These are phyloP conservation scores for Taeniopygia guttata DNA, from an alignment of 2,797 vertebrate genomes.

Conservation along the genomic window DNA sequence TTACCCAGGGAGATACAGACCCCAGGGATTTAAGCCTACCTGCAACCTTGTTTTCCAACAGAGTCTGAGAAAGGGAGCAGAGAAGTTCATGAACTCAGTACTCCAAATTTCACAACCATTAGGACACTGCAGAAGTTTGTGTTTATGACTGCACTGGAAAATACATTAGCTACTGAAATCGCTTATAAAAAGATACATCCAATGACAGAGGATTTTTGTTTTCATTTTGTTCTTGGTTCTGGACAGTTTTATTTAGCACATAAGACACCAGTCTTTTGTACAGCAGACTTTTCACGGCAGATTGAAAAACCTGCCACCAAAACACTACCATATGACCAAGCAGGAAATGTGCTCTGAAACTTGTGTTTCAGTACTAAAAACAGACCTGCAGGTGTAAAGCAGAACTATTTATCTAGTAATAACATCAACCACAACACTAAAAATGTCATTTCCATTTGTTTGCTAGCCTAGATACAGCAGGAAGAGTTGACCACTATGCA, in stretches of 20 bases:
- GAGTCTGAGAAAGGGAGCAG: neutral
- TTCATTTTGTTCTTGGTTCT: neutral
- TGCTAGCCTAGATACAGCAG: neutral
- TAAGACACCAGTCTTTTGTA: neutral
- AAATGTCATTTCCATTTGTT: neutral
- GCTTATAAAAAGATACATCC: neutral
- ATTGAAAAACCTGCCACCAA: neutral
- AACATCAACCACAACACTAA: neutral
- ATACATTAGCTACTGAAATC: neutral
- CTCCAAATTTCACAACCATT: neutral
- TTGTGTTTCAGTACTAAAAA: neutral
- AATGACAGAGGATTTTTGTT: neutral
- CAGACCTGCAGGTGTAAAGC: neutral
- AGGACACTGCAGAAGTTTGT: neutral
- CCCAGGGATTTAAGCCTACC: neutral
- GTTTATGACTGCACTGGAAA: constrained; percentile 23
- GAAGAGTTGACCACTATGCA: neutral
- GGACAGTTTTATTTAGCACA: neutral
- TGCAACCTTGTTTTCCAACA: neutral
- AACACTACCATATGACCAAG: neutral
- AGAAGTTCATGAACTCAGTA: neutral
- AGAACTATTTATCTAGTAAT: neutral
- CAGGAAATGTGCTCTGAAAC: neutral
- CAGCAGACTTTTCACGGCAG: neutral
- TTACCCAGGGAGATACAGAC: neutral